Base-by-base conservation (phyloP, 2,888 invertebrate genomes). In the Ophraella communa region DNA sequence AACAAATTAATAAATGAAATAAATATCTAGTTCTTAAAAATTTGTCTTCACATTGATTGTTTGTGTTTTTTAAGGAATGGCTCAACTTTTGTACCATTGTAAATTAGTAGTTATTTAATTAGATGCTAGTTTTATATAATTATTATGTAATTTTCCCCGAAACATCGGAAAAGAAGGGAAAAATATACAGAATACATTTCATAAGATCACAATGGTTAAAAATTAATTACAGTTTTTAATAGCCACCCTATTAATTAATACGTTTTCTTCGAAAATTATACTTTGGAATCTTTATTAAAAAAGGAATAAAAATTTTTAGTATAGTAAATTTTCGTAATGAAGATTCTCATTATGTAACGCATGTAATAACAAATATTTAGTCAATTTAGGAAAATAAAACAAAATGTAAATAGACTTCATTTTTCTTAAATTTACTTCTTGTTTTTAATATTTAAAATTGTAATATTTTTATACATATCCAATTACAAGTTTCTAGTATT, bases 81-180 rank as follows among this genome's bases (percentile, higher is more conserved):
- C 24, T 65, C 62, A 62, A 47, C 58, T 62, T 63, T 65, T 54
- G 57, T 52, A 63, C 57, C 57, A 52, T 53, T 30, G 10, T 45
- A 53, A 35, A 65, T 52, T 58, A 47, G 42, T 52, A 52, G 44
- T 52, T 52, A 51, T 39, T 59, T 27, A 44, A 59, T 51, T 58
- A 39, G 18, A 24, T 59, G 30, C 49, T 59, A 35, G 42, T 52
- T 60, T 52, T 52, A 60, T 52, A 39, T 52, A 42, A 24, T 44
- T 24, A 27, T 14, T 17, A 33, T 33, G 33, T 33, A 33, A 10
- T 33, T 33, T 33, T 44, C 8, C 42, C 18, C 10, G 18, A 14
- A 5, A 17, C 18, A 44, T 44, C 20, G 17, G 20, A 18, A 44
- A 17, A 42, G 17, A 44, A 44, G 33, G 33, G n/a, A 33, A 33